A percentile compares a stretch with the other conserved stretches of the same genome.
Conservation (phyloP, 1,140 invertebrate species). For the Drosophila mauritiana region DNA sequence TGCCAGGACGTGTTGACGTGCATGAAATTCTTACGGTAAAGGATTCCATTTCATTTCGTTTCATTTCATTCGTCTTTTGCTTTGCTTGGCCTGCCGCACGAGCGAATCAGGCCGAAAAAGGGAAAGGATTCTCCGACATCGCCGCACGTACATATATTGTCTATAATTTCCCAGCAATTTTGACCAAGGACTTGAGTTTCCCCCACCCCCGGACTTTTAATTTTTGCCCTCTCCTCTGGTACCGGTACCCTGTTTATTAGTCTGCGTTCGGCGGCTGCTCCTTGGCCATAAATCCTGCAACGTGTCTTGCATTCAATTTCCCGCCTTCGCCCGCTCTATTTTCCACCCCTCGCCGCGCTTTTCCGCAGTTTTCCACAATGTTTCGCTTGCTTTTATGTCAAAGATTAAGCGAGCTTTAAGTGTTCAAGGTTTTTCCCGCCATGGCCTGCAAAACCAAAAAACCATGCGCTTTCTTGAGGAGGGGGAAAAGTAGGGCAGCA, state of each 20-base stretch:
- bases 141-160: constrained; percentile 55
- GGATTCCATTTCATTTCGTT: constrained; percentile 70
- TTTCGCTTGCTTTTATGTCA: constrained; percentile 36
- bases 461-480: neutral
- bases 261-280: constrained; percentile 67
- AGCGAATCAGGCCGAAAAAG: constrained; percentile 56
- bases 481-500: constrained; percentile 1
- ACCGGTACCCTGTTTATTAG: constrained; percentile 59
- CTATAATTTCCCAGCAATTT: constrained; percentile 61
- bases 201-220: constrained; percentile 23
- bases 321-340: constrained; percentile 8
- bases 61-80: constrained; percentile 47
- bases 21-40: constrained; percentile 81
- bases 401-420: constrained; percentile 45
- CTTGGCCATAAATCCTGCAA: constrained; percentile 74
- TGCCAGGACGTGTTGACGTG: constrained; percentile 76
- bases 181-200: constrained; percentile 6
- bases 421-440: constrained; percentile 21
- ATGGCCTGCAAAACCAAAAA: neutral
- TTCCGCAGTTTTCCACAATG: constrained; percentile 17
- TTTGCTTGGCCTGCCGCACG: constrained; percentile 62
- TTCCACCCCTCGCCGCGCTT: constrained; percentile 10
- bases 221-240: constrained; percentile 14
- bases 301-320: constrained; percentile 75
- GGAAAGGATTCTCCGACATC: constrained; percentile 40